Conservation (phyloP, 2,113 vertebrate species). For the Gymnobelideus leadbeateri region DNA sequence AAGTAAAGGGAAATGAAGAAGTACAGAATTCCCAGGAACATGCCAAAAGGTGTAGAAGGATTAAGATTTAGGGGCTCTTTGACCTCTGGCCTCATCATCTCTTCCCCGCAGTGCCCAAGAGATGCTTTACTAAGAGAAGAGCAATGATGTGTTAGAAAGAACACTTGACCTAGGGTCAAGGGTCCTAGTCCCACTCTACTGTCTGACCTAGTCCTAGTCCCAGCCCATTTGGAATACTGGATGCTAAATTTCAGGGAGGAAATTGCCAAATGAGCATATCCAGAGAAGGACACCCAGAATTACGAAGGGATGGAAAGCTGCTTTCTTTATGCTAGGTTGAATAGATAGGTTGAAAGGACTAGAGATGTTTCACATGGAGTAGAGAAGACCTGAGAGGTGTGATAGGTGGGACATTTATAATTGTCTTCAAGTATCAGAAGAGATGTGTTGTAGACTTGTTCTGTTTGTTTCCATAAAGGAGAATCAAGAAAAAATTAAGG, state of each 20-base stretch:
- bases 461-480: neutral
- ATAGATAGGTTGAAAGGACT: neutral
- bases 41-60: neutral
- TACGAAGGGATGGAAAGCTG: neutral
- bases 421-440: neutral
- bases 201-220: neutral
- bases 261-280: neutral
- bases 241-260: neutral
- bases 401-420: neutral
- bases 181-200: neutral
- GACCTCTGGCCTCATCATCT: neutral
- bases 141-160: neutral
- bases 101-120: neutral
- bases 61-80: neutral
- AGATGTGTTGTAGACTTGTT: neutral
- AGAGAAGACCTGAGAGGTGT: neutral
- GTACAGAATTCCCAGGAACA: neutral
- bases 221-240: neutral
- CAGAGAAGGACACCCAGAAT: neutral
- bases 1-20: slow-evolving; percentile 11
- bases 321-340: no score
- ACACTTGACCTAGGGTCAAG: neutral
- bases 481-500: neutral
- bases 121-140: neutral
- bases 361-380: neutral